Evolutionary conservation across 2,797 vertebrate genomes (phyloP).

Genomic region (Spheniscus humboldti): DNA sequence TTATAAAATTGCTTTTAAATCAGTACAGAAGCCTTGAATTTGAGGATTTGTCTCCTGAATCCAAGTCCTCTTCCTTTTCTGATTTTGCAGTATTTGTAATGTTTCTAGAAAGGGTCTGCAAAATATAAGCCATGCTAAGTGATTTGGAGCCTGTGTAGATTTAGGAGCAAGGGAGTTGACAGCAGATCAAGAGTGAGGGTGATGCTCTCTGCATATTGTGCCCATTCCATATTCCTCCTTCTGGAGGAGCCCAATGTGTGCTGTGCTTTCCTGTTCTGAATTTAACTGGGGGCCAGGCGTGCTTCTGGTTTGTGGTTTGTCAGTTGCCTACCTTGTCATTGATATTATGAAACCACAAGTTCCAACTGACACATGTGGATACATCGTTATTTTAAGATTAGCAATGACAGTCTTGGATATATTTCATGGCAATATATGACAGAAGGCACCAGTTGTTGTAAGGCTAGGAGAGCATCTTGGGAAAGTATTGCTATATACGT

Average conservation of each 20-base stretch:
- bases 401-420: neutral
- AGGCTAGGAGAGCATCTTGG: neutral
- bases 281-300: neutral
- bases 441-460: neutral
- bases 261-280: neutral
- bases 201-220: neutral
- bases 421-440: neutral
- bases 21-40: neutral
- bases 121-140: neutral
- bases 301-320: neutral
- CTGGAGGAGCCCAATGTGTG: neutral
- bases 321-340: neutral
- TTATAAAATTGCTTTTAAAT: neutral
- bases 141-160: neutral
- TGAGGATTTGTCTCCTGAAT: neutral
- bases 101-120: neutral
- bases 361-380: accelerated
- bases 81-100: neutral
- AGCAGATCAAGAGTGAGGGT: neutral
- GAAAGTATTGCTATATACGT: accelerated
- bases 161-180: neutral
- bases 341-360: neutral
- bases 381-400: neutral
- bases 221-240: neutral
- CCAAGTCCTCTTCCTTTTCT: neutral